A percentile compares a stretch with the other conserved stretches of the same genome.
phyloP scores from a whole-genome alignment of 2,113 vertebrate species.

The Coptodon rendalli region DNA sequence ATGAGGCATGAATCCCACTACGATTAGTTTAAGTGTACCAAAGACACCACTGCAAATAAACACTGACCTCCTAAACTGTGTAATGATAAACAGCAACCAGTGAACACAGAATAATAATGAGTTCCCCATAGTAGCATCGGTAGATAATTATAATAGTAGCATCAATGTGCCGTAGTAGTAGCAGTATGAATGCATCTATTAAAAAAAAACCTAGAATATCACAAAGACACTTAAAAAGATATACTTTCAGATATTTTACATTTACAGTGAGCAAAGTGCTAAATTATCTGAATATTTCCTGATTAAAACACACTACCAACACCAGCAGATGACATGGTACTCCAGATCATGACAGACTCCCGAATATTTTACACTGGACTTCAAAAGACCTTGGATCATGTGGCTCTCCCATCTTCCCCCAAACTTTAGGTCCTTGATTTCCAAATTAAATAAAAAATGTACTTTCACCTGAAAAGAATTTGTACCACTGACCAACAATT shows the following conservation, averaged over 20 bases:
- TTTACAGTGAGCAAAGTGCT: not conserved
- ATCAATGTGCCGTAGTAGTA: not conserved
- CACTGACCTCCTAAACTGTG: not conserved
- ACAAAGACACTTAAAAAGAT: not conserved
- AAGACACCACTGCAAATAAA: not conserved
- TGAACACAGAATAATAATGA: not conserved
- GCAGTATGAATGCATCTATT: not conserved
- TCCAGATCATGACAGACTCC: not conserved
- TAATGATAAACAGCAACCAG: not conserved
- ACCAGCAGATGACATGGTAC: not conserved
- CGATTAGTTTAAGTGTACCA: slow-evolving; percentile 14
- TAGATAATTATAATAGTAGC: not conserved
- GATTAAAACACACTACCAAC: not conserved
- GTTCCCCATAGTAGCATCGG: not conserved
- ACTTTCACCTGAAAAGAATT: not conserved
- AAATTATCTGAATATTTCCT: not conserved
- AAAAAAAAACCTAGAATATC: not conserved
- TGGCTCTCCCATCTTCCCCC: not conserved
- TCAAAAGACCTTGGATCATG: not conserved
- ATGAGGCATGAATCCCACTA: not conserved
- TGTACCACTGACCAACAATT: not conserved
- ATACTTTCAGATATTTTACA: not conserved
- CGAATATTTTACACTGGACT: not conserved
- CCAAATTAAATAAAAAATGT: not conserved
- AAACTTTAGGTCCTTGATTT: not conserved